phyloP scores from a whole-genome alignment of 2,797 vertebrate species.

The Anomalospiza imberbis region DNA sequence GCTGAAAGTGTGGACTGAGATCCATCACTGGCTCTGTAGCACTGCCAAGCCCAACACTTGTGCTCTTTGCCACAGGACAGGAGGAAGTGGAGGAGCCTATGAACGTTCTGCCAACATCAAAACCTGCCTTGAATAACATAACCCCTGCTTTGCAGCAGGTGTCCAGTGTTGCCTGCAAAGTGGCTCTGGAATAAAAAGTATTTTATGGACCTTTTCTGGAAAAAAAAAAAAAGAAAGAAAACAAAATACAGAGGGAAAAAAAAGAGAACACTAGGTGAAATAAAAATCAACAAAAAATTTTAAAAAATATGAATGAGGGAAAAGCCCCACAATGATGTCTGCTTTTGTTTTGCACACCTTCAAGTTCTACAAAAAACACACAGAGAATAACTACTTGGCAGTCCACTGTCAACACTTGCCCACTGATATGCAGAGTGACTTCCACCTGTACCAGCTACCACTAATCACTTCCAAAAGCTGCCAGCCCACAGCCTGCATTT shows the following conservation, averaged over 20 bases:
- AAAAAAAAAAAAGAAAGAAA: background rate
- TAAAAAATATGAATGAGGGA: fast-evolving
- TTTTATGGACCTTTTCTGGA: background rate
- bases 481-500: background rate
- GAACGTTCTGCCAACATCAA: background rate
- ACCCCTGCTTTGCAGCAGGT: background rate
- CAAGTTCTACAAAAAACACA: background rate
- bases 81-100: background rate
- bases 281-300: background rate
- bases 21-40: background rate
- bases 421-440: background rate
- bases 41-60: background rate
- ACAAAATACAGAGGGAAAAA: background rate
- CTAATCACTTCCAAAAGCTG: background rate
- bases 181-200: background rate
- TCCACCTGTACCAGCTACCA: background rate
- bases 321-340: background rate
- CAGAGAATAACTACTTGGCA: background rate
- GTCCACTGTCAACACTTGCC: background rate
- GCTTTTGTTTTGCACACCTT: background rate
- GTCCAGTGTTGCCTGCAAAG: background rate
- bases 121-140: background rate
- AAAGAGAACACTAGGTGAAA: background rate
- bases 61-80: background rate
- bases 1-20: background rate